phyloP scores from a whole-genome alignment of 2,797 vertebrate species.

The Malurus splendens region DNA sequence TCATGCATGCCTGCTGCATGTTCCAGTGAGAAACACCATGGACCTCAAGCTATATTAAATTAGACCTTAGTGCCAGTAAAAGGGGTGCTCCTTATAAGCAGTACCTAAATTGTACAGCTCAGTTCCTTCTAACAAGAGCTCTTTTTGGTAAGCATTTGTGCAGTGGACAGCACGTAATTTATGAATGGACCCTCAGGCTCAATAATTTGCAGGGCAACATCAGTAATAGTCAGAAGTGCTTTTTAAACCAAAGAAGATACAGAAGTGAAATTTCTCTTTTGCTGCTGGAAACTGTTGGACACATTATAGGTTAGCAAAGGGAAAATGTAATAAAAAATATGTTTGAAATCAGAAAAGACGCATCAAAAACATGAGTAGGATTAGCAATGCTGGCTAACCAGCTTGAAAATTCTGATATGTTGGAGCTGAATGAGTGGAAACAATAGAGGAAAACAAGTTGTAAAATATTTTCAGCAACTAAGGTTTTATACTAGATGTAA shows the following conservation, averaged over 20 bases:
- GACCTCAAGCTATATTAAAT: not conserved
- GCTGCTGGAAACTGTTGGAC: not conserved
- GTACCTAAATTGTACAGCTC: not conserved
- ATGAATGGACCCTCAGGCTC: not conserved
- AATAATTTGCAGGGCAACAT: not conserved
- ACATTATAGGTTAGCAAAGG: not conserved
- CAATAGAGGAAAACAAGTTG: not conserved
- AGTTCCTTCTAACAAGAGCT: not conserved
- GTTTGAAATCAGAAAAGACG: not conserved
- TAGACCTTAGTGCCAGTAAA: not conserved
- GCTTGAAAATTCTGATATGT: not conserved
- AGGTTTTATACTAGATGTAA: not conserved
- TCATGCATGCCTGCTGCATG: not conserved
- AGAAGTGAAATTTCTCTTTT: not conserved
- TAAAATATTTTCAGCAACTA: not conserved
- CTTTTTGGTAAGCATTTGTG: not conserved
- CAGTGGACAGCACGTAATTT: not conserved
- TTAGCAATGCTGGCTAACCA: not conserved
- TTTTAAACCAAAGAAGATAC: not conserved
- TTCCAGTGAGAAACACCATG: not conserved
- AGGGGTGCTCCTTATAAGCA: not conserved
- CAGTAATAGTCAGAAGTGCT: not conserved
- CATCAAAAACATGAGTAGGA: not conserved
- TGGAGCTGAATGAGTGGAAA: not conserved
- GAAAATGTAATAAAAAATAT: not conserved